These are phyloP conservation scores for Yoshiicerus persimilis DNA, from an alignment of 1,140 invertebrate species.

Conservation along the genomic window DNA sequence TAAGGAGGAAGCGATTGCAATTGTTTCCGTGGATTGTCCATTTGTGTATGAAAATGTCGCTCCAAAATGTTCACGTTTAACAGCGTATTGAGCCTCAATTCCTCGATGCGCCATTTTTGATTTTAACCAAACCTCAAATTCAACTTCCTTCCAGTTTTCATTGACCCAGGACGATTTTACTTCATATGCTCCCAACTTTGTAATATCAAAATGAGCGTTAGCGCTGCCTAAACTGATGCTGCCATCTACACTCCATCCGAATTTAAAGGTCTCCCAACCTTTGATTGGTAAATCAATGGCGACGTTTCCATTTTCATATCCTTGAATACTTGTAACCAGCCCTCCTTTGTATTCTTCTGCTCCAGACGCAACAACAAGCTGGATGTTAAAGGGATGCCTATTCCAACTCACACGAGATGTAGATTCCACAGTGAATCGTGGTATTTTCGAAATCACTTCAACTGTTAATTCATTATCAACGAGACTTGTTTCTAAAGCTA, in stretches of 20 bases:
- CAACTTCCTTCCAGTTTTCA: constrained; percentile 26
- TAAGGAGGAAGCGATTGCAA: neutral
- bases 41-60: neutral
- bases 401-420: neutral
- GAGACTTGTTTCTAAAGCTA: neutral
- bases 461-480: neutral
- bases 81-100: neutral
- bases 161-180: constrained; percentile 27
- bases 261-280: constrained; percentile 1
- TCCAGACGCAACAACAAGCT: neutral
- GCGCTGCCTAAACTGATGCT: neutral
- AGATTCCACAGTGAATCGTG: neutral
- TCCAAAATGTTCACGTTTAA: neutral
- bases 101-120: neutral
- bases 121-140: constrained; percentile 21
- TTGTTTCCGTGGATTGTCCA: neutral
- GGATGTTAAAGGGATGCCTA: neutral
- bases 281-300: neutral
- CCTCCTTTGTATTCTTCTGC: neutral
- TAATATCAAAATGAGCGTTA: neutral
- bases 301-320: constrained; percentile 22
- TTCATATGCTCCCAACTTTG: constrained; percentile 22
- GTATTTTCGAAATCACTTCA: neutral
- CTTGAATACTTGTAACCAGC: constrained; percentile 5
- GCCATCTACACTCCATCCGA: constrained; percentile 37